These are phyloP conservation scores for Montifringilla adamsi DNA, from an alignment of 2,113 vertebrate species.

Conservation along the genomic window DNA sequence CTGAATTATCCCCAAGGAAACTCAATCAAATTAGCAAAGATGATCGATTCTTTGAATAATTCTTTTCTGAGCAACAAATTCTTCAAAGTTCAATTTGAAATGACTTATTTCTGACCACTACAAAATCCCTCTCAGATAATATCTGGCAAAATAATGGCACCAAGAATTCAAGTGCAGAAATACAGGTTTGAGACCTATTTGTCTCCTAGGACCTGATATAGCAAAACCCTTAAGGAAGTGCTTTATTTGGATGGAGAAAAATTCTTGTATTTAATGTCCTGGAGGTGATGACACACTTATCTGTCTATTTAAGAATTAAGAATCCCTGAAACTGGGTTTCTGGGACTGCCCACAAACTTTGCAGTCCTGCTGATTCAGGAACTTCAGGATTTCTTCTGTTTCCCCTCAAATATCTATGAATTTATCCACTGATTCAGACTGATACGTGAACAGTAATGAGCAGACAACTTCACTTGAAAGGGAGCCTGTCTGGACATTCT, in stretches of 20 bases:
- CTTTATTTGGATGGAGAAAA: neutral
- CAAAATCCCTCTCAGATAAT: neutral
- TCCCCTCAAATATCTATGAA: neutral
- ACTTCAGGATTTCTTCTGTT: neutral
- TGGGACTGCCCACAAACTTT: neutral
- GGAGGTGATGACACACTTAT: neutral
- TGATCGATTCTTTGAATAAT: neutral
- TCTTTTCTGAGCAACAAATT: neutral
- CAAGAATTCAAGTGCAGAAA: neutral
- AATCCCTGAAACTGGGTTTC: neutral
- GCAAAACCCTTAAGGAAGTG: neutral
- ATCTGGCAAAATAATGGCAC: neutral
- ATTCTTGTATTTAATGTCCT: neutral
- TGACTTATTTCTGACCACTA: accelerated
- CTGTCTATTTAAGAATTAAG: neutral
- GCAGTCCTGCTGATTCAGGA: neutral
- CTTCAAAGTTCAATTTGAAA: neutral
- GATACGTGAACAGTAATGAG: neutral
- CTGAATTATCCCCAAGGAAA: neutral
- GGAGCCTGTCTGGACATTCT: neutral
- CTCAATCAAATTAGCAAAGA: neutral
- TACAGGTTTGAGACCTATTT: neutral
- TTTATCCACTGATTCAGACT: neutral
- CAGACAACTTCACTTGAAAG: neutral
- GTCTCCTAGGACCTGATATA: neutral